Percentiles rank a stretch among this genome's conserved stretches.
These are phyloP conservation scores for Callocephalon fimbriatum DNA, from an alignment of 2,113 vertebrate species.

Conservation along the genomic window DNA sequence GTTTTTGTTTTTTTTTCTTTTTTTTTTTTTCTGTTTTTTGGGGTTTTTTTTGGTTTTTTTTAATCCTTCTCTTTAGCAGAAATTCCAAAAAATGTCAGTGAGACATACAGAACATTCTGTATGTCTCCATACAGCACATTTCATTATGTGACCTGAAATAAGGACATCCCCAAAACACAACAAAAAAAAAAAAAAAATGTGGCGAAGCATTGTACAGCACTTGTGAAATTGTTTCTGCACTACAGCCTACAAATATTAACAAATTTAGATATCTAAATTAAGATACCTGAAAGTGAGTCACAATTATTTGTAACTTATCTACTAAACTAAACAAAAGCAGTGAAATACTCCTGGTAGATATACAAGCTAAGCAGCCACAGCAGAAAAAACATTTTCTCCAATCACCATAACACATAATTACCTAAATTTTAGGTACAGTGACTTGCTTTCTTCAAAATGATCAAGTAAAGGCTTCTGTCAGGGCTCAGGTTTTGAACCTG, in stretches of 20 bases:
- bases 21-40: too few species aligned
- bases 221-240: not conserved
- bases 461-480: not conserved
- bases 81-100: not conserved
- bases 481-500: not conserved
- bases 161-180: not conserved
- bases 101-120: not conserved
- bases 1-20: not conserved
- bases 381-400: not conserved
- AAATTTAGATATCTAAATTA: not conserved
- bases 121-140: not conserved
- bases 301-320: not conserved
- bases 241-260: not conserved
- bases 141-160: not conserved
- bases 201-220: not conserved
- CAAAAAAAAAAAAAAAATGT: not conserved
- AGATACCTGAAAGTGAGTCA: not conserved
- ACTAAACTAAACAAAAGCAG: not conserved
- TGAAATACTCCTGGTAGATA: not conserved
- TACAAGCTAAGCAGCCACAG: not conserved
- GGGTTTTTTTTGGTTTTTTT: not conserved
- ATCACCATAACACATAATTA: not conserved
- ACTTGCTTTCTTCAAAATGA: not conserved
- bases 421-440: not conserved
- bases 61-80: not conserved